These are phyloP conservation scores for Bubalus kerabau DNA, from an alignment of 2,113 vertebrate species.

Conservation along the genomic window DNA sequence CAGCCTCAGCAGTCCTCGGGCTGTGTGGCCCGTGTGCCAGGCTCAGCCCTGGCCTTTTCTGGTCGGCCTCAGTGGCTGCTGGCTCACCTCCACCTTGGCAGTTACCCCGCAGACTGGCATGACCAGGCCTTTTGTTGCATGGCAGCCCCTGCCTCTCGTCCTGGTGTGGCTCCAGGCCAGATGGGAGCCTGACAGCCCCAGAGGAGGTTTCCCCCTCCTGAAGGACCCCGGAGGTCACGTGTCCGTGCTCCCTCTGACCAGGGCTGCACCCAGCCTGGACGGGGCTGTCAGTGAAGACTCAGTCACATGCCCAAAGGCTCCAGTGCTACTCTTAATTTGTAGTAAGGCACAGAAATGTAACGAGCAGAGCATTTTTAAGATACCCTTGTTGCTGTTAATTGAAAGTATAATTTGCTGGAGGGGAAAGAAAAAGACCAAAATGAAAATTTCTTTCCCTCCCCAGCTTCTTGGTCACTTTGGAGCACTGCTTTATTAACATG, in stretches of 20 bases:
- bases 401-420: constrained; percentile 70
- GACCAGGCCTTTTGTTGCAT: neutral
- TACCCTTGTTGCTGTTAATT: constrained; percentile 72
- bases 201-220: constrained; percentile 90
- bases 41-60: constrained; percentile 84
- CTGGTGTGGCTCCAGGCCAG: constrained; percentile 79
- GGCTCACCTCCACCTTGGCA: constrained; percentile 73
- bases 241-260: constrained; percentile 90
- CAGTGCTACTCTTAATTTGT: constrained; percentile 70
- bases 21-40: constrained; percentile 87
- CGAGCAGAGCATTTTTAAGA: constrained; percentile 72
- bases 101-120: neutral
- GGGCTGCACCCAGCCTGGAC: constrained; percentile 93
- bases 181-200: constrained; percentile 85
- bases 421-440: constrained; percentile 72
- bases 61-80: constrained; percentile 83
- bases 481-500: constrained; percentile 79
- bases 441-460: constrained; percentile 66
- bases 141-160: constrained; percentile 84
- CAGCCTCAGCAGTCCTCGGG: constrained; percentile 91
- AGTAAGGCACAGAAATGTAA: constrained; percentile 73
- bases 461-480: constrained; percentile 81
- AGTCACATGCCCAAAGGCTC: constrained; percentile 66
- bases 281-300: constrained; percentile 91
- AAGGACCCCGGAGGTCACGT: constrained; percentile 86